These are phyloP conservation scores for human (Homo sapiens) DNA, from an alignment of 2,113 vertebrate genomes.

Conservation along the genomic window DNA sequence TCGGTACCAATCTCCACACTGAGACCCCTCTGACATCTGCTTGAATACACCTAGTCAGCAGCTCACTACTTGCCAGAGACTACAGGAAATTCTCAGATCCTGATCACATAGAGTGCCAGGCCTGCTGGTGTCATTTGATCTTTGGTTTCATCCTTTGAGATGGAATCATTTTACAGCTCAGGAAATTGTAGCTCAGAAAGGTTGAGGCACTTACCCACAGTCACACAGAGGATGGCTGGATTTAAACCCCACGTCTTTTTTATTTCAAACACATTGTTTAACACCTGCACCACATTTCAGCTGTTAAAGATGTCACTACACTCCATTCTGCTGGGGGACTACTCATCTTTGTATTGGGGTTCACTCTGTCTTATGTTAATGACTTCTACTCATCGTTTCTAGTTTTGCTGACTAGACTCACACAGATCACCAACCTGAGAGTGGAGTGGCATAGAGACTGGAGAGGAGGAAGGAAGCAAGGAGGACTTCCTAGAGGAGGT, in stretches of 20 bases:
- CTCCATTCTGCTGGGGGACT: no score
- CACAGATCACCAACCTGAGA: not conserved
- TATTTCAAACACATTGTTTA: not conserved
- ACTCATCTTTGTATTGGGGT: not conserved
- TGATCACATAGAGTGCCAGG: not conserved
- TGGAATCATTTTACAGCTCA: not conserved
- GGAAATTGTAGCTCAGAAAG: not conserved
- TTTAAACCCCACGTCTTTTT: not conserved
- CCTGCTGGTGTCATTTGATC: not conserved
- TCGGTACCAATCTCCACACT: rapidly evolving
- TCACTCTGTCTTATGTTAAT: not conserved
- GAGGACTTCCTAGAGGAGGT: not conserved
- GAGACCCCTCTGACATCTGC: not conserved
- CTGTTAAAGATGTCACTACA: no score
- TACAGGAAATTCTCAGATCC: not conserved
- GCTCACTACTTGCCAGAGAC: not conserved
- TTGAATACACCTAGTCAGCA: not conserved
- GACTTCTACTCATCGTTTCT: not conserved
- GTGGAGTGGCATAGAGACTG: not conserved
- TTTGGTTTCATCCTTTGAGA: not conserved
- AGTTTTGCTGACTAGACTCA: not conserved
- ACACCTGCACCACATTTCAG: not conserved
- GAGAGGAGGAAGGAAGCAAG: not conserved
- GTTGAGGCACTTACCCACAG: not conserved
- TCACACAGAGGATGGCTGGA: not conserved